phyloP scores from a whole-genome alignment of 2,888 invertebrate genomes.

The Lysandra bellargus region DNA sequence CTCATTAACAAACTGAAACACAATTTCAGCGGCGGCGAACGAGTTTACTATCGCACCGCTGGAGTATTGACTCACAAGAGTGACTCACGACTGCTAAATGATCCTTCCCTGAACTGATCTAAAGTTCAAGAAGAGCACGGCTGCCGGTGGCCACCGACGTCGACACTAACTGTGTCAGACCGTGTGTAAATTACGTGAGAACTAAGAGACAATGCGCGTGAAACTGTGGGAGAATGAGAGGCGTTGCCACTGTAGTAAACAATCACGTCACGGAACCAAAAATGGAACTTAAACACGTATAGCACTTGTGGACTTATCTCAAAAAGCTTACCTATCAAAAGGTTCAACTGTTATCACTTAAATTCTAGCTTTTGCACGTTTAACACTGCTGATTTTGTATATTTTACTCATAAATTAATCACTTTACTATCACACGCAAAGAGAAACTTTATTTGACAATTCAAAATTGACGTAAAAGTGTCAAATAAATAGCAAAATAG shows the following conservation, averaged over 20 bases:
- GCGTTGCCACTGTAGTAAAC: slow-evolving; percentile 81
- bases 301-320: not conserved
- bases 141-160: not conserved
- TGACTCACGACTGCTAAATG: not conserved
- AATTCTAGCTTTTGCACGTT: not conserved
- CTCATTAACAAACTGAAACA: slow-evolving; percentile 47
- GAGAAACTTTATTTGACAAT: not conserved
- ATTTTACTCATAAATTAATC: not conserved
- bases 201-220: slow-evolving; percentile 70
- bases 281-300: slow-evolving; percentile 43
- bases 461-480: not conserved
- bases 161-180: slow-evolving; percentile 52
- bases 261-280: slow-evolving; percentile 77
- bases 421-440: slow-evolving; percentile 1
- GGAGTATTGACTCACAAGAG: slow-evolving; percentile 11
- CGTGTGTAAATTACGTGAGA: slow-evolving; percentile 68
- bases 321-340: slow-evolving; percentile 15
- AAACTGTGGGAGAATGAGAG: slow-evolving; percentile 77
- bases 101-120: not conserved
- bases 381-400: not conserved
- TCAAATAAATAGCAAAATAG: not conserved
- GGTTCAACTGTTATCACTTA: not conserved
- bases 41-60: slow-evolving; percentile 41
- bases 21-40: slow-evolving; percentile 33
- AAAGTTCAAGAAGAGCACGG: not conserved